phyloP scores from a whole-genome alignment of 2,113 vertebrate genomes.

The Caranx melampygus region DNA sequence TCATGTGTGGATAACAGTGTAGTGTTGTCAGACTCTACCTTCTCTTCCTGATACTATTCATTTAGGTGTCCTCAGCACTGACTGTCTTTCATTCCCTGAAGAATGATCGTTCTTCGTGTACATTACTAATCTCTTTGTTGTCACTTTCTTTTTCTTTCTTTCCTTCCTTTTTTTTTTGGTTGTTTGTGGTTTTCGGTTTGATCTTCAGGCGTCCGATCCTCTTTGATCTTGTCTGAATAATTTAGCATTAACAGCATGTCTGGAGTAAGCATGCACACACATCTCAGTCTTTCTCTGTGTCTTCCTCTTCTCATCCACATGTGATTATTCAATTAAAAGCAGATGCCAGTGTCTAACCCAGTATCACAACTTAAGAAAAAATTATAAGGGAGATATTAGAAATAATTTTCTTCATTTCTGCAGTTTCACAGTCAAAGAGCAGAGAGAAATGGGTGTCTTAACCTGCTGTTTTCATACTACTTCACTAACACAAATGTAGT shows the following conservation, averaged over 20 bases:
- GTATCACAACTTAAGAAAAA: neutral
- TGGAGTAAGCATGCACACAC: conserved; percentile 65
- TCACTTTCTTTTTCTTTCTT: conserved; percentile 49
- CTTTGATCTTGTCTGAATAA: conserved; percentile 51
- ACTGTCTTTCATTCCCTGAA: conserved; percentile 47
- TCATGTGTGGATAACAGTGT: conserved; percentile 52
- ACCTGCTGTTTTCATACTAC: conserved; percentile 32
- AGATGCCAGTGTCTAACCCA: neutral
- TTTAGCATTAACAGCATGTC: conserved; percentile 58
- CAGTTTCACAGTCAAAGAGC: conserved; percentile 61
- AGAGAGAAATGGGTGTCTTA: conserved; percentile 68
- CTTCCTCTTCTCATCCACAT: conserved; percentile 35
- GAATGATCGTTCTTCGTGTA: conserved; percentile 58
- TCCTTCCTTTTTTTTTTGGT: conserved; percentile 36
- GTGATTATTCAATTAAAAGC: conserved; percentile 12
- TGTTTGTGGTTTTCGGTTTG: conserved; percentile 46
- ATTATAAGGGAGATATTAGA: conserved; percentile 11
- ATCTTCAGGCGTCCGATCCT: conserved; percentile 57
- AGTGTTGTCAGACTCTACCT: conserved; percentile 22
- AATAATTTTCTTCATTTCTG: neutral
- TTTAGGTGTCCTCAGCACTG: conserved; percentile 59
- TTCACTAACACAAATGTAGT: conserved; percentile 51
- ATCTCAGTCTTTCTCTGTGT: conserved; percentile 26
- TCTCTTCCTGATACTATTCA: conserved; percentile 53
- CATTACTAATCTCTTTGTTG: conserved; percentile 62